phyloP scores from a whole-genome alignment of 1,140 invertebrate genomes.

The Belonocnema kinseyi region DNA sequence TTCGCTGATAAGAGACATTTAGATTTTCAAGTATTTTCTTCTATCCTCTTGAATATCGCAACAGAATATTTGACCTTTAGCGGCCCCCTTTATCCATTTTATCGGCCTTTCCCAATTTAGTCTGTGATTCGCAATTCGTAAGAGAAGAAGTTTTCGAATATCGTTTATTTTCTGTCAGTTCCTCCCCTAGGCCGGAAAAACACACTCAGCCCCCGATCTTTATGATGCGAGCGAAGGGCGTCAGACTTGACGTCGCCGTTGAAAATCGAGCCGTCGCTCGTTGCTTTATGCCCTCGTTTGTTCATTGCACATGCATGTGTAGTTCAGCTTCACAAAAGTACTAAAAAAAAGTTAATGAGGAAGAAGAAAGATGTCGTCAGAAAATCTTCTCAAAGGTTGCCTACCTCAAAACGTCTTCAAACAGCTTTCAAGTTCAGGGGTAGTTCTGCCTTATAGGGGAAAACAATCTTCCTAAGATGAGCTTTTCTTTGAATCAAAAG shows the following conservation, averaged over 20 bases:
- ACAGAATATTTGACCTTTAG: neutral
- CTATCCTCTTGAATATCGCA: no score
- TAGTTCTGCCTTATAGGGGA: neutral
- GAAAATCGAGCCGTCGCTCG: conserved; percentile 28
- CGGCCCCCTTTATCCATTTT: neutral
- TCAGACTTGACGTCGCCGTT: conserved; percentile 22
- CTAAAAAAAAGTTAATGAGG: neutral
- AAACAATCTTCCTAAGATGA: neutral
- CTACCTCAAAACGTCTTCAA: neutral
- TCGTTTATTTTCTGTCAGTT: neutral
- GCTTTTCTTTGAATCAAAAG: neutral
- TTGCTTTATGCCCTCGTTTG: conserved; percentile 25
- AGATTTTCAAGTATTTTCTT: no score
- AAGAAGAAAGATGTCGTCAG: neutral
- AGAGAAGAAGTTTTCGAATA: conserved; percentile 17
- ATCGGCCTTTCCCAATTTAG: neutral
- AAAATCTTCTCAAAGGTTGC: conserved; percentile 7
- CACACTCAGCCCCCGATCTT: conserved; percentile 8
- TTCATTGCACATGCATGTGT: conserved; percentile 22
- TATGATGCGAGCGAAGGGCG: conserved; percentile 14
- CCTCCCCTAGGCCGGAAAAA: conserved; percentile 27
- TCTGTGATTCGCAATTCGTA: neutral
- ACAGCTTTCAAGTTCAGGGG: conserved; percentile 12
- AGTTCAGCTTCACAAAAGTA: neutral
- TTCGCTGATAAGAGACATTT: no score